phyloP scores from a whole-genome alignment of 2,113 vertebrate genomes.

The Tamias sibiricus region DNA sequence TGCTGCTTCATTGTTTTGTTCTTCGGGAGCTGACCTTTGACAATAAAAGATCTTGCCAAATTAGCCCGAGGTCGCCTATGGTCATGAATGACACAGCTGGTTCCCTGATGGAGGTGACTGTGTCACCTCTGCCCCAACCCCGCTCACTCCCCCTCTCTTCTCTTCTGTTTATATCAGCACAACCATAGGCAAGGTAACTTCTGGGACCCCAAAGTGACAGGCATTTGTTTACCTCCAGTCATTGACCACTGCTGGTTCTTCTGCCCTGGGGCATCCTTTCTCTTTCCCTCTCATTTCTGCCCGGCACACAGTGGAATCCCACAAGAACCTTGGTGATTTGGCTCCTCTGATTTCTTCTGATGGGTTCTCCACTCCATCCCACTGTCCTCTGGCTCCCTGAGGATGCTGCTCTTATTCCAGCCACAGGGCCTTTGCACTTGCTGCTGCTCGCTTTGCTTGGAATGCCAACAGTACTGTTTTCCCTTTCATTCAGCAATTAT shows the following conservation, averaged over 20 bases:
- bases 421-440: background rate
- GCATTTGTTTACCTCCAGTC: background rate
- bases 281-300: background rate
- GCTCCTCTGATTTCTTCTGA: background rate
- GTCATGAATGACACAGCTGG: background rate
- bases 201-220: background rate
- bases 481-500: background rate
- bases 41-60: background rate
- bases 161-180: background rate
- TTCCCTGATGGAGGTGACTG: background rate
- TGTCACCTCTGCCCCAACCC: background rate
- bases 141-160: background rate
- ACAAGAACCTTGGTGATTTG: background rate
- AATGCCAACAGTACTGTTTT: background rate
- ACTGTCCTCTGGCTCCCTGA: background rate
- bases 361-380: background rate
- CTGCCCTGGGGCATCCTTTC: background rate
- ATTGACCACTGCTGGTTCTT: background rate
- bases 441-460: background rate
- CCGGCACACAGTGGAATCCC: background rate
- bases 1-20: background rate
- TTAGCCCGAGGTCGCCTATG: background rate
- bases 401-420: background rate
- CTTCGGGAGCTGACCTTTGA: constrained; percentile 6
- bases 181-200: background rate